These are phyloP conservation scores for Haliclystus octoradiatus DNA, from an alignment of 30 jellyfish, hydroid and myxozoan species.

Conservation along the genomic window DNA sequence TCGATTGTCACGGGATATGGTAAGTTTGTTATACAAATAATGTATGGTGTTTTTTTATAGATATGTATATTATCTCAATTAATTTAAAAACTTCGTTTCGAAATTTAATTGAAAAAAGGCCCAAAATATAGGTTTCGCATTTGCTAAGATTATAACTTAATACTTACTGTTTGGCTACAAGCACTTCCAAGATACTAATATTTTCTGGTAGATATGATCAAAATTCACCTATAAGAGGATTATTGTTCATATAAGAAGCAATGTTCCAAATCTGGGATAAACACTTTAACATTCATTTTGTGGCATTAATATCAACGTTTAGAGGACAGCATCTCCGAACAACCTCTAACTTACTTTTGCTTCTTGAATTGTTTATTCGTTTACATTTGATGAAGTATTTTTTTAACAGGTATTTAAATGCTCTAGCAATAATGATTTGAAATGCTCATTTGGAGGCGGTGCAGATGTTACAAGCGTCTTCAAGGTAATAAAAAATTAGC, in stretches of 20 bases:
- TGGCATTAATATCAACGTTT: too few species aligned
- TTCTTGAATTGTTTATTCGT: not conserved
- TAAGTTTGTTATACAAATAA: not conserved
- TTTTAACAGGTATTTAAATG: constrained; percentile 16
- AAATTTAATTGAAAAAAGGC: too few species aligned
- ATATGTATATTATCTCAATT: not conserved
- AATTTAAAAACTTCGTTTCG: too few species aligned
- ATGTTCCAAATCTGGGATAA: too few species aligned
- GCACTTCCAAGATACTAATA: too few species aligned
- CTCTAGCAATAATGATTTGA: constrained; percentile 9
- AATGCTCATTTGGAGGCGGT: constrained; percentile 37
- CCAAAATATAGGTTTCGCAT: too few species aligned
- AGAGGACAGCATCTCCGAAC: not conserved
- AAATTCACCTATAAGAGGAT: too few species aligned
- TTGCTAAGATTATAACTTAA: too few species aligned
- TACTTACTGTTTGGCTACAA: too few species aligned
- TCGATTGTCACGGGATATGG: constrained; percentile 10
- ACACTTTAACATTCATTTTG: too few species aligned
- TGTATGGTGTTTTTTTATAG: not conserved
- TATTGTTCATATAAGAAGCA: too few species aligned
- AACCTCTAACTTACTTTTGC: not conserved
- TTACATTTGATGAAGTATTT: not conserved
- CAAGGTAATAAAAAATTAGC: constrained; percentile 18
- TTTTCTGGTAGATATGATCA: too few species aligned
- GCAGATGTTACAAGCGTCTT: constrained; percentile 7